Evolutionary conservation across 2,113 vertebrate species (phyloP), one percentile per base, ranked within the genome.

Genomic region (Uropsilus gracilis): DNA sequence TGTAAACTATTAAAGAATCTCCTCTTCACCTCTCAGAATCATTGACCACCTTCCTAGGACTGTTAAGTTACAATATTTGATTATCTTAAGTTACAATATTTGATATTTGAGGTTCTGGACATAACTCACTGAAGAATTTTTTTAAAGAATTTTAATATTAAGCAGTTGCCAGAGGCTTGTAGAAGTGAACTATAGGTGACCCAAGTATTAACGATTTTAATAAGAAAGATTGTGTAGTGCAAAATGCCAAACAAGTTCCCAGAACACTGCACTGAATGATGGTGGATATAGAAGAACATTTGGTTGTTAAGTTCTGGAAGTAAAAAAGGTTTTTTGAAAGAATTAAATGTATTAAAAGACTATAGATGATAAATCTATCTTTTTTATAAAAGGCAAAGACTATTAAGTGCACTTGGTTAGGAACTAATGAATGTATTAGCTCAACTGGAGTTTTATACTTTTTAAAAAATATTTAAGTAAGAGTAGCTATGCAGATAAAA

Each of bases 381-480:
- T 2, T 14, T 55, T 55, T n/a, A 59, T 53, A 32, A 48, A 87
- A 90, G 17, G 55, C 37, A 77, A 68, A 94, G 64, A 44, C 2
- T 72, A 16, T 20, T 78, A 44, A 82, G 4, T 83, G 5, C 46
- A 59, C 6, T 69, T 78, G 24, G 1, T 48, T 71, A 73, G 6
- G 9, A 96, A 93, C 66, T 73, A 77, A 75, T 64, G 1, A 85
- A 44, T 72, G 2, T 48, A 28, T 14, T 90, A 22, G 22, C 18
- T 80, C n/a, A 28, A 37, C 0, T 85, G n/a, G 20, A 6, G 6
- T 50, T 59, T 46, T 6, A 37, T n/a, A 80, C 6, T 76, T 2
- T 53, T 85, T 82, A 39, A 69, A 71, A 89, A 32, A 37, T 88
- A 85, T 90, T 92, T 89, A 48, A 72, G 5, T 2, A 86, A 77